Percentiles rank a stretch among this genome's conserved stretches.
These are phyloP conservation scores for Alauda arvensis DNA, from an alignment of 2,797 vertebrate species.

Conservation along the genomic window DNA sequence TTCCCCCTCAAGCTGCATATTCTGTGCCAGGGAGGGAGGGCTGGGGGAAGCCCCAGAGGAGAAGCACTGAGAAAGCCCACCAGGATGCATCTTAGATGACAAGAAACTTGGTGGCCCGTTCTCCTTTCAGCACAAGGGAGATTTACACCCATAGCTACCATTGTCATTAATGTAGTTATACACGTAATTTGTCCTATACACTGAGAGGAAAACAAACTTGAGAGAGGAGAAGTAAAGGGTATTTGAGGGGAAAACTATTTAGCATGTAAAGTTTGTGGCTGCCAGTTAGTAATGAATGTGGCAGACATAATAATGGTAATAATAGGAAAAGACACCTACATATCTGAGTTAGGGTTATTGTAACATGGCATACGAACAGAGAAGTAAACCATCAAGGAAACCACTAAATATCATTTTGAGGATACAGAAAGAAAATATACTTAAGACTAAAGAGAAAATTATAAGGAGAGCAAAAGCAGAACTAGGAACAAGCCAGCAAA, in stretches of 20 bases:
- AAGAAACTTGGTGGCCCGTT: background rate
- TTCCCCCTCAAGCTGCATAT: background rate
- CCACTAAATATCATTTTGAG: constrained; percentile 13
- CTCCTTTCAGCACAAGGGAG: background rate
- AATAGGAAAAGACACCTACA: constrained; percentile 36
- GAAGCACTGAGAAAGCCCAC: background rate
- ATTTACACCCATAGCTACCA: constrained; percentile 26
- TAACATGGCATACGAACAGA: background rate
- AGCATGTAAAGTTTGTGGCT: constrained; percentile 49
- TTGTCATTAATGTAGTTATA: constrained; percentile 28
- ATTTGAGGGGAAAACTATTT: constrained; percentile 53
- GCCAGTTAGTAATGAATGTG: constrained; percentile 44
- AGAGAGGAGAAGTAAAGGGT: constrained; percentile 56
- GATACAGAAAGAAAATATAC: background rate
- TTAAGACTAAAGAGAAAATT: background rate
- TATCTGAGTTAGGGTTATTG: constrained; percentile 14
- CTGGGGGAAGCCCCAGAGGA: background rate
- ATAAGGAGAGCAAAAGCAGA: background rate
- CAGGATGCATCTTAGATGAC: background rate
- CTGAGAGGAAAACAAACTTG: constrained; percentile 52
- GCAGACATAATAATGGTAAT: constrained; percentile 21
- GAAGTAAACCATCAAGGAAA: constrained; percentile 30
- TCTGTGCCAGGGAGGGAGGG: background rate
- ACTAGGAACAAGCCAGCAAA: background rate
- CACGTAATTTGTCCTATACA: constrained; percentile 19